Base-by-base conservation (phyloP, 2,113 vertebrate species). In the Perca flavescens region DNA sequence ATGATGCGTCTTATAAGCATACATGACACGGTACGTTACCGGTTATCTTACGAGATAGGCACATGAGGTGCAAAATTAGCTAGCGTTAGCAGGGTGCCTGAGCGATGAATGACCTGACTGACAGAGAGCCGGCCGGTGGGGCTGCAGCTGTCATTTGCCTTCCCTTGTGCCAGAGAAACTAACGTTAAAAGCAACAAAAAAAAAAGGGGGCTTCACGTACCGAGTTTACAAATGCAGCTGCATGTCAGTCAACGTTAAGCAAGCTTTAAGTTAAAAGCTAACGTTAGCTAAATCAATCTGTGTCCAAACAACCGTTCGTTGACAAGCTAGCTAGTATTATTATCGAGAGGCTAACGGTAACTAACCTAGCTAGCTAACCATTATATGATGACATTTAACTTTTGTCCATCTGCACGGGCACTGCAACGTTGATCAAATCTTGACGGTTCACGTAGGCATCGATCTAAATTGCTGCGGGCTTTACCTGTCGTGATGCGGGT, bases 401-500 rank as follows among this genome's bases (percentile, higher is more conserved):
- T 16, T n/a, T 19, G 1, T 14, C 7, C 40, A 2, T 7, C 17
- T 57, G 34, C 7, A 9, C 0, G 4, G 0, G 11, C 10, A 5
- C 17, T 7, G 2, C 36, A 46, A 43, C 6, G 3, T 11, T 12
- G 6, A 25, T 5, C 0, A 65, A 67, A 62, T 4, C 19, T 19
- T 14, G 6, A 50, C 22, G 0, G 12, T 66, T 9, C 15, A 22
- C 2, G 14, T 3, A 14, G 19, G 49, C 2, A 28, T 25, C 15
- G 16, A 28, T 3, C 0, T 2, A 1, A 80, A 40, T 17, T 1
- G 7, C 46, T 0, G 52, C n/a, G 13, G 70, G 25, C 12, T 15
- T 72, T 94, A 96, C 95, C 94, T 96, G 94, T 95, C 94, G 89
- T 93, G 89, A 74, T 88, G 86, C 85, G 88, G 91, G 88, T 92